Conservation (phyloP, 2,888 invertebrate genomes). For the Clanis bilineata region DNA sequence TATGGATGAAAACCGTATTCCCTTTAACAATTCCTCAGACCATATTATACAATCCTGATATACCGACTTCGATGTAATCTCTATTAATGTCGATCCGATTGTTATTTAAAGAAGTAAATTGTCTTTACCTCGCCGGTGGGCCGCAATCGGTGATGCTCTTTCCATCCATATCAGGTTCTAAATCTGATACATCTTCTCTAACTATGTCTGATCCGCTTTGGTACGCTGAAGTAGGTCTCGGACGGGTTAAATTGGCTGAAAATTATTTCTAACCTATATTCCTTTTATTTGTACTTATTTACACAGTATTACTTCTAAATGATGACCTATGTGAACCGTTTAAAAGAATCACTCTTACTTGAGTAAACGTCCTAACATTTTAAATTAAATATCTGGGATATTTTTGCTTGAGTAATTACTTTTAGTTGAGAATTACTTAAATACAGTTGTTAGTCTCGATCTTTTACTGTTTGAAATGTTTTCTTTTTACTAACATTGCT, state of each 20-base stretch:
- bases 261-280: too few species aligned
- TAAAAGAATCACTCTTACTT: too few species aligned
- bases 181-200: conserved; percentile 82
- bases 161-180: conserved; percentile 75
- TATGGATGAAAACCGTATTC: not conserved
- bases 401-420: too few species aligned
- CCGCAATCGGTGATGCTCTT: conserved; percentile 80
- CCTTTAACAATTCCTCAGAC: not conserved
- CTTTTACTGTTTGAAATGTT: too few species aligned
- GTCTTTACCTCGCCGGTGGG: conserved; percentile 85
- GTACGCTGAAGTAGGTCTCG: conserved; percentile 72
- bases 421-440: too few species aligned
- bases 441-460: too few species aligned
- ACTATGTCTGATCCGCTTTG: conserved; percentile 79
- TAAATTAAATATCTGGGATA: too few species aligned
- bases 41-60: not conserved
- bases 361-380: too few species aligned
- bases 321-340: too few species aligned
- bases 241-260: conserved; percentile 67
- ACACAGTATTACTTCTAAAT: too few species aligned
- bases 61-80: not conserved
- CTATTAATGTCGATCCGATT: not conserved
- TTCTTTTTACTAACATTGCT: too few species aligned
- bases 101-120: not conserved
- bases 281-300: too few species aligned